phyloP scores from a whole-genome alignment of 92 coral and sea anemone species.

The Porites lobata region DNA sequence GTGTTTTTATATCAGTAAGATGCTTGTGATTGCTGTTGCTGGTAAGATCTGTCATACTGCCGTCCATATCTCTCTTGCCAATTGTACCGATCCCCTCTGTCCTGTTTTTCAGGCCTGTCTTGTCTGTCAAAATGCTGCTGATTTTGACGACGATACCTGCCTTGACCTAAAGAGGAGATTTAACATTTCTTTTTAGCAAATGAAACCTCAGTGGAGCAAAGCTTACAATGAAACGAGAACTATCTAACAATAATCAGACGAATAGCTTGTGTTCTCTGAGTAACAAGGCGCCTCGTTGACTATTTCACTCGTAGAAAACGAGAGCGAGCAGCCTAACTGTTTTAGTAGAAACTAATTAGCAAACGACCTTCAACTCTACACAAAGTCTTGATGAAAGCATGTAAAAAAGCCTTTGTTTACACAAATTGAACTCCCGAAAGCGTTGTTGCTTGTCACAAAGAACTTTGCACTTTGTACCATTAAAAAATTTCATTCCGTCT shows the following conservation, averaged over 20 bases:
- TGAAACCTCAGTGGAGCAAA: not conserved
- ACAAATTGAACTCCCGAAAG: too few relatives aligned
- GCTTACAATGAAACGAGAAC: not conserved
- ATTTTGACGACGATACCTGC: conserved; percentile 47
- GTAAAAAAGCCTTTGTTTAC: too few relatives aligned
- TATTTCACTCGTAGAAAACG: too few relatives aligned
- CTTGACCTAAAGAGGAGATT: conserved; percentile 27
- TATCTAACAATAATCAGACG: not conserved
- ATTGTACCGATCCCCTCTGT: conserved; percentile 43
- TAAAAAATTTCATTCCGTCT: too few relatives aligned
- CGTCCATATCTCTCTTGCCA: conserved; percentile 46
- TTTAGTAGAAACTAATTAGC: too few relatives aligned
- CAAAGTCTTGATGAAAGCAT: too few relatives aligned
- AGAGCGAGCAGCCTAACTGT: too few relatives aligned
- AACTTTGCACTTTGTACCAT: too few relatives aligned
- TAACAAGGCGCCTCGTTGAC: too few relatives aligned
- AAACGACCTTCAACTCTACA: too few relatives aligned
- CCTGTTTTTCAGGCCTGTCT: conserved; percentile 46
- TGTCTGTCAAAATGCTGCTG: conserved; percentile 50
- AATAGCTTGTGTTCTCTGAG: too few relatives aligned
- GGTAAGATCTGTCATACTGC: conserved; percentile 32
- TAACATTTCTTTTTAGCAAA: not conserved
- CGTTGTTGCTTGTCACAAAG: too few relatives aligned
- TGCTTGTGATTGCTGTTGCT: conserved; percentile 10
- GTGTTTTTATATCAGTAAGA: not conserved